These are phyloP conservation scores for Acanthochromis polyacanthus DNA, from an alignment of 2,113 vertebrate genomes.

Conservation along the genomic window DNA sequence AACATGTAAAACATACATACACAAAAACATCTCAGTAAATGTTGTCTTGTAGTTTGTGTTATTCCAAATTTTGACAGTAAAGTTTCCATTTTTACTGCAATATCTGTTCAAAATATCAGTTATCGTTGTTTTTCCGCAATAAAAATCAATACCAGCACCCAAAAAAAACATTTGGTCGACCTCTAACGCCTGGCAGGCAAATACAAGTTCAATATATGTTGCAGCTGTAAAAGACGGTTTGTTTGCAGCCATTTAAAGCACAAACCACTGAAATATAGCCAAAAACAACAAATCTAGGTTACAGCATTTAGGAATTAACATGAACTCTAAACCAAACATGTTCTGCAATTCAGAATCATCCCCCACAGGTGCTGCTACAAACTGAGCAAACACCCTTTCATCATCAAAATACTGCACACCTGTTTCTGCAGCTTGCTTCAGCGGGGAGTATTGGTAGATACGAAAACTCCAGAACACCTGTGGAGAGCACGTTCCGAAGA, in stretches of 20 bases:
- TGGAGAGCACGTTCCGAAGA: conserved; percentile 37
- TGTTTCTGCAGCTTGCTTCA: not conserved
- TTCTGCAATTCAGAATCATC: not conserved
- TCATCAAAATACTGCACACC: conserved; percentile 17
- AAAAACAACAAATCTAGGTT: not conserved
- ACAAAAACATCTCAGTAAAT: no score
- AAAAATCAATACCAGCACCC: no score
- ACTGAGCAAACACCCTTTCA: conserved; percentile 12
- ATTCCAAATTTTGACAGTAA: no score
- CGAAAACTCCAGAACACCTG: conserved; percentile 32
- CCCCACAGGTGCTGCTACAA: not conserved
- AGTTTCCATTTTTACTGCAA: no score
- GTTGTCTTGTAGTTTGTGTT: no score
- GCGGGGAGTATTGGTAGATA: not conserved
- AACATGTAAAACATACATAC: no score
- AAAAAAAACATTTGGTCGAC: no score
- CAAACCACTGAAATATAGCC: not conserved
- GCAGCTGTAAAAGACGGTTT: not conserved
- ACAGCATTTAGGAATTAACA: not conserved
- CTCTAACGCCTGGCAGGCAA: not conserved
- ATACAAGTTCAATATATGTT: not conserved
- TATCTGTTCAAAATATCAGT: no score
- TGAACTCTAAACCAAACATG: conserved; percentile 8
- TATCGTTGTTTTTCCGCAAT: no score
- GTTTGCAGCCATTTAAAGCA: not conserved